phyloP scores from a whole-genome alignment of 2,888 invertebrate species.

The Imbricaverruca yamaguchii region DNA sequence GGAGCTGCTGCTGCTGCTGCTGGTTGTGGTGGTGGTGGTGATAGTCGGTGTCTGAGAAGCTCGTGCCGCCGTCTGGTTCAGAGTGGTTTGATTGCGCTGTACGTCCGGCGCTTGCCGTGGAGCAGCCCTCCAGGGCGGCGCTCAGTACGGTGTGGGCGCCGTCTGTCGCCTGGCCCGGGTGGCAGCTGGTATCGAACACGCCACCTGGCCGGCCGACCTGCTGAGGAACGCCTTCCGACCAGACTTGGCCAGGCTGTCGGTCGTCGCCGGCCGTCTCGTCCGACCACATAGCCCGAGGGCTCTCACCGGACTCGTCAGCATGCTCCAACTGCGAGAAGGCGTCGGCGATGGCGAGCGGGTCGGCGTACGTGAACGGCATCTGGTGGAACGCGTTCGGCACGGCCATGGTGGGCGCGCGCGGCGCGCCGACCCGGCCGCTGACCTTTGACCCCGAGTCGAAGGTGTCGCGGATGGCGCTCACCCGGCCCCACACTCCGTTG shows the following conservation, averaged over 20 bases:
- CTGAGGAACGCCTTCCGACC: not conserved
- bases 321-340: too few species aligned
- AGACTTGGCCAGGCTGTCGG: too few species aligned
- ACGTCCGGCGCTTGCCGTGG: not conserved
- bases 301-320: too few species aligned
- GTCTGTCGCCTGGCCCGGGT: not conserved
- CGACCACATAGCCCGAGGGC: too few species aligned
- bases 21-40: too few species aligned
- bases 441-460: not conserved
- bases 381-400: not conserved
- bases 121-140: too few species aligned
- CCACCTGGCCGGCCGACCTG: not conserved
- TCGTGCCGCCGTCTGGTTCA: not conserved
- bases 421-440: too few species aligned
- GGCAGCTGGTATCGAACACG: not conserved
- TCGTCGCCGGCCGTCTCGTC: too few species aligned
- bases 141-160: not conserved
- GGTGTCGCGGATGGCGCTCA: constrained; percentile 1
- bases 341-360: not conserved
- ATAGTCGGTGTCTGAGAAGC: not conserved
- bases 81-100: not conserved
- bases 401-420: not conserved
- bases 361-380: not conserved
- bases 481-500: constrained; percentile 5
- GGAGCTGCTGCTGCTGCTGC: too few species aligned